Conservation (phyloP, 2,888 invertebrate species). For the Lochmaea capreae region DNA sequence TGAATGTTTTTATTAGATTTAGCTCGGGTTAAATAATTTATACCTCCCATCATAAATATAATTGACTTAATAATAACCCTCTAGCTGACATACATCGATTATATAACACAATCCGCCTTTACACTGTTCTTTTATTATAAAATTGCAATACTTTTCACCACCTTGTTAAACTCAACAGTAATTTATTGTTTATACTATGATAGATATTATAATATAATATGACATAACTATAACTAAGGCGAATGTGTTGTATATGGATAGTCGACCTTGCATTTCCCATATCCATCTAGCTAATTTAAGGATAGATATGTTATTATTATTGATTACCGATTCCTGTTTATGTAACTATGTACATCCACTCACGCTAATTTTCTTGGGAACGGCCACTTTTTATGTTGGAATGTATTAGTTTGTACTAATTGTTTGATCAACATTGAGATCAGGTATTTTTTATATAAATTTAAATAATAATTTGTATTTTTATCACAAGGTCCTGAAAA, state of each 20-base stretch:
- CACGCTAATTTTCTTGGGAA: conserved; percentile 31
- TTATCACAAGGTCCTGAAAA: not conserved
- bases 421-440: not conserved
- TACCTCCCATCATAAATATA: no score
- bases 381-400: conserved; percentile 3
- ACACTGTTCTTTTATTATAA: not conserved
- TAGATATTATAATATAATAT: not conserved
- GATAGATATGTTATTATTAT: conserved; percentile 29
- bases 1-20: no score
- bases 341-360: conserved; percentile 26
- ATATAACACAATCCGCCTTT: not conserved
- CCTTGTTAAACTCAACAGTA: not conserved
- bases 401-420: not conserved
- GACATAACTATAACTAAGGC: conserved; percentile 1
- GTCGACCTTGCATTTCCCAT: conserved; percentile 23
- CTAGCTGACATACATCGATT: not conserved
- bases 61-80: no score
- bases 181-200: not conserved
- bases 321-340: conserved; percentile 26
- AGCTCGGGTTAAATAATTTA: no score
- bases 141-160: not conserved
- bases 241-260: not conserved
- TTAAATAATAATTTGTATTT: not conserved
- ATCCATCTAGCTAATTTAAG: conserved; percentile 23
- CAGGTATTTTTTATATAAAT: not conserved